Base-by-base conservation (phyloP, 2,888 invertebrate genomes). In the Eretmocerus hayati region DNA sequence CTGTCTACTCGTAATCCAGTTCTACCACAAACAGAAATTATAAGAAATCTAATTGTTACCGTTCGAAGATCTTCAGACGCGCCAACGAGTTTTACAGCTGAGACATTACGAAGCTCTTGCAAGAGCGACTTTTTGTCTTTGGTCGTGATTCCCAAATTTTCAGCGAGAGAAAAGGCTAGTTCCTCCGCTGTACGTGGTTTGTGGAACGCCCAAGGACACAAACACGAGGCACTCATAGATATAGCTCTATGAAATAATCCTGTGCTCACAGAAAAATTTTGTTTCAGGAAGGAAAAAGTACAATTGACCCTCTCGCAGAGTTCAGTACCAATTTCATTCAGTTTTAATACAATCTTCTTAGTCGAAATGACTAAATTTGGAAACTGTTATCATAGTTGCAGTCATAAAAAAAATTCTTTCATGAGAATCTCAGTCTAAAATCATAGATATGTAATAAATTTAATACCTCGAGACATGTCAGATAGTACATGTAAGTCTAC, bases 191-290 rank as follows among this genome's bases (percentile, higher is more conserved):
- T 33, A 11, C 44, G 22, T 9, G 53, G 22, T 15, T 50, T 44
- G 21, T 49, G 42, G 37, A 61, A 56, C 15, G 45, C 47, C 59
- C 58, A 61, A 73, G 73, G 72, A 32, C 70, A 59, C 33, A 79
- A 57, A 8, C 75, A 70, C 1, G 75, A 74, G 0, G 77, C 78
- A n/a, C 79, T 79, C 59, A 77, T 77, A 8, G 76, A 71, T 48
- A 79, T 77, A 1, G 74, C 75, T 66, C 74, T 75, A 51, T 77
- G 77, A 50, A 77, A 80, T 31, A 79, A 61, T 15, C 77, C 78
- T 66, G 33, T 9, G 33, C 16, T 18, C 9, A 4, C n/a, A 32
- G 9, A 13, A 32, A 9, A 18, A 19, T 30, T 37, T 19, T 16
- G 19, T 35, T 36, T 36, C 19, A n/a, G n/a, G n/a, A n/a, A n/a